Conservation (phyloP, 2,888 invertebrate species). For the Cataglyphis altisquamis region DNA sequence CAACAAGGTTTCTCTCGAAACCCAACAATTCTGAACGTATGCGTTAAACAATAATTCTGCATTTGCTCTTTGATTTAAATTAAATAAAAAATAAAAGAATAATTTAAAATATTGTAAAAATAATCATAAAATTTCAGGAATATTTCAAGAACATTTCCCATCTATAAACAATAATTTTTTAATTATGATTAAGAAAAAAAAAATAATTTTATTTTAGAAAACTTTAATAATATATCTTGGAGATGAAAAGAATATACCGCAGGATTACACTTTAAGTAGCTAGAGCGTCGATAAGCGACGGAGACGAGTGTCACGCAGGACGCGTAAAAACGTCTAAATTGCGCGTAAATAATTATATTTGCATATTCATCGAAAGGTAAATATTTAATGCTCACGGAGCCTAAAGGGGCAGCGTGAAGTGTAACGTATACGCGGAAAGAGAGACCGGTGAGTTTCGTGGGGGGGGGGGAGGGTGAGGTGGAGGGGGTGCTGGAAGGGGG, state of each 20-base stretch:
- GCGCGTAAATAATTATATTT: conserved; percentile 86
- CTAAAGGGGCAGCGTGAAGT: conserved; percentile 79
- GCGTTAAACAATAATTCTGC: background rate
- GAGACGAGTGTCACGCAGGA: conserved; percentile 61
- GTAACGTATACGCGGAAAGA: conserved; percentile 81
- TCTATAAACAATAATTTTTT: background rate
- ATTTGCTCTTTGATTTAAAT: background rate
- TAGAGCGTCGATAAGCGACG: conserved; percentile 2
- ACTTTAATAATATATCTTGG: background rate
- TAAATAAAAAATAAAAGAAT: background rate
- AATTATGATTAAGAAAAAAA: background rate
- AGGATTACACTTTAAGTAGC: conserved; percentile 5
- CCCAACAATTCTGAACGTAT: background rate
- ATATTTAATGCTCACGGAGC: conserved; percentile 83
- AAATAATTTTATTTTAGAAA: background rate
- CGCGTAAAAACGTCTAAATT: conserved; percentile 86
- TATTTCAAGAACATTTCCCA: background rate
- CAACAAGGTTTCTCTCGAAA: background rate
- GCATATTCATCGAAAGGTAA: conserved; percentile 86
- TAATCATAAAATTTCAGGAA: background rate
- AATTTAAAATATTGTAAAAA: background rate
- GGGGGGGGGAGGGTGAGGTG: conserved; percentile 32
- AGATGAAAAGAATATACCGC: background rate
- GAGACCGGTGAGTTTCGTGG: conserved; percentile 70
- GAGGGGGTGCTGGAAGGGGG: conserved; percentile 50